Evolutionary conservation across 53 echinoderm and acorn worm genomes (phyloP).

Genomic region (Hippasteria phrygiana): DNA sequence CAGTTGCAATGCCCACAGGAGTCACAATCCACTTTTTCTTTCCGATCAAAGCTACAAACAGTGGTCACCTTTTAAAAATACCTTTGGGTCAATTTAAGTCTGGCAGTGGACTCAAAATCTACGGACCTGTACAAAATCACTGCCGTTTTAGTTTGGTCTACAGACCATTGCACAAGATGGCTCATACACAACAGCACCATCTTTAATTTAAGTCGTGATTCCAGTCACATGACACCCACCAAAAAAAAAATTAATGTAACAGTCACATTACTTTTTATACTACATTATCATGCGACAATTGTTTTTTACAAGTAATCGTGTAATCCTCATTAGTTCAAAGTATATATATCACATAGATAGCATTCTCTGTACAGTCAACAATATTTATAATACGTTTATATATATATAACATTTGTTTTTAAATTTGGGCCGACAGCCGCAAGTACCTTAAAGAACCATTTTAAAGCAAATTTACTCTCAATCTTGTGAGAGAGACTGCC

Average conservation of each 20-base stretch:
- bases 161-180: conserved; percentile 62
- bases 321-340: conserved; percentile 40
- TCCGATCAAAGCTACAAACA: background rate
- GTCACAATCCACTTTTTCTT: background rate
- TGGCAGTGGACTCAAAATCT: conserved; percentile 63
- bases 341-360: conserved; percentile 62
- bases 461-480: background rate
- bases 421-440: background rate
- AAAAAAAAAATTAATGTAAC: conserved; percentile 20
- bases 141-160: conserved; percentile 40
- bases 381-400: conserved; percentile 52
- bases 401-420: background rate
- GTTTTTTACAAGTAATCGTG: conserved; percentile 32
- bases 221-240: conserved; percentile 21
- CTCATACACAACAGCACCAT: conserved; percentile 60
- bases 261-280: conserved; percentile 16
- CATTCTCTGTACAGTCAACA: conserved; percentile 57
- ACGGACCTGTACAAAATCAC: conserved; percentile 56
- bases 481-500: background rate
- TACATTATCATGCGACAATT: conserved; percentile 36
- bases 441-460: conserved; percentile 27
- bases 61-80: background rate
- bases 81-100: conserved; percentile 28
- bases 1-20: background rate
- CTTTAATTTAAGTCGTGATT: conserved; percentile 10